These are phyloP conservation scores for Nanger granti DNA, from an alignment of 2,113 vertebrate genomes.

Conservation along the genomic window DNA sequence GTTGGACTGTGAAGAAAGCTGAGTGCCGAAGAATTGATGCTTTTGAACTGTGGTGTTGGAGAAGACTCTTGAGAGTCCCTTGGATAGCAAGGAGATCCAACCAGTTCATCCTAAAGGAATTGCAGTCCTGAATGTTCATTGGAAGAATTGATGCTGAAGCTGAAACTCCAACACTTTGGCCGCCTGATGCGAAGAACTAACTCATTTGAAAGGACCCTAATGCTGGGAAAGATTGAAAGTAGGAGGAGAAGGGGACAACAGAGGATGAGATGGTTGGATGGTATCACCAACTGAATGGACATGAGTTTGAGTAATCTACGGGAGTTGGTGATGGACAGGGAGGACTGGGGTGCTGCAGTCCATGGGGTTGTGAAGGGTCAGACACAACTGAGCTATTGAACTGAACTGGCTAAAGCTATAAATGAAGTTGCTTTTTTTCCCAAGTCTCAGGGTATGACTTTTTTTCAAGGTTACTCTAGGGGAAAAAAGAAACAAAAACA, in stretches of 20 bases:
- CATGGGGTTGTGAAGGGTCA: not conserved
- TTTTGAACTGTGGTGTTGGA: no score
- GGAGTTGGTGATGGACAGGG: not conserved
- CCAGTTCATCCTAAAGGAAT: no score
- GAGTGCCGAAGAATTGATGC: no score
- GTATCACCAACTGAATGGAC: not conserved
- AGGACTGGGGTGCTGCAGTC: not conserved
- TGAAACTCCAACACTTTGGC: no score
- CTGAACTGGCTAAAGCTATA: not conserved
- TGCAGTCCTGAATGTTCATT: no score
- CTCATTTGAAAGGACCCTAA: no score
- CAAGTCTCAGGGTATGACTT: not conserved
- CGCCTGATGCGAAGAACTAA: no score
- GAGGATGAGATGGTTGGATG: not conserved
- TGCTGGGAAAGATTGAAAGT: not conserved
- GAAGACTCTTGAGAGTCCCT: no score
- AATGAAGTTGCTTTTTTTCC: not conserved
- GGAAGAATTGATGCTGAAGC: no score
- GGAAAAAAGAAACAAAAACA: not conserved
- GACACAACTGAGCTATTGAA: not conserved
- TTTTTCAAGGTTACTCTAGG: not conserved
- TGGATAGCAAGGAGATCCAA: no score
- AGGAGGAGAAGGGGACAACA: not conserved
- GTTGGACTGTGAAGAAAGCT: no score
- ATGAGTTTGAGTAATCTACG: not conserved